These are phyloP conservation scores for Pluvialis apricaria DNA, from an alignment of 2,113 vertebrate species.

Conservation along the genomic window DNA sequence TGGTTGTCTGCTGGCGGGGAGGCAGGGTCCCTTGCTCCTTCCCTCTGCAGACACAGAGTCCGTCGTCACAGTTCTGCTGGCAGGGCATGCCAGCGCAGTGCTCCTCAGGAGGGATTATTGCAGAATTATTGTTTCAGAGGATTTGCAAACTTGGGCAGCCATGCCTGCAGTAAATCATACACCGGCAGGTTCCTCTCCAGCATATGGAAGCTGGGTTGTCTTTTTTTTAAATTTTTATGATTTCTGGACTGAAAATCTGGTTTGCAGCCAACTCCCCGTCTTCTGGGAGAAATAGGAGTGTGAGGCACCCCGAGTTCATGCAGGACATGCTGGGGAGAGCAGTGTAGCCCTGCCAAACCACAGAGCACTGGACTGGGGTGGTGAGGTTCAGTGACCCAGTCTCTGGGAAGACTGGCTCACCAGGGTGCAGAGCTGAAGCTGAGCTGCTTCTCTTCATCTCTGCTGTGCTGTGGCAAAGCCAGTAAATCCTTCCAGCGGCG, in stretches of 20 bases:
- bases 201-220: background rate
- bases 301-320: fast-evolving
- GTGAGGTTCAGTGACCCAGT: background rate
- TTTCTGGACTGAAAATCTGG: background rate
- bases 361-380: fast-evolving
- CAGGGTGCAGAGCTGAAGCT: background rate
- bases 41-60: background rate
- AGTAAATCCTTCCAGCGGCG: background rate
- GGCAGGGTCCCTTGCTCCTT: background rate
- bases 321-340: background rate
- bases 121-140: background rate
- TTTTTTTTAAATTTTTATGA: background rate
- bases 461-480: background rate
- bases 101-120: background rate
- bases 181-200: background rate
- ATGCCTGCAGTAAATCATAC: background rate
- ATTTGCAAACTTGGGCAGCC: background rate
- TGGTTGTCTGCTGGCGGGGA: background rate
- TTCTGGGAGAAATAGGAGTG: background rate
- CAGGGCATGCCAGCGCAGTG: background rate
- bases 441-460: background rate
- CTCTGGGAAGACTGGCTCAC: background rate
- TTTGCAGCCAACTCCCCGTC: background rate
- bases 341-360: fast-evolving
- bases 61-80: background rate